phyloP scores from a whole-genome alignment of 2,113 vertebrate species.

The Carassius carassius region DNA sequence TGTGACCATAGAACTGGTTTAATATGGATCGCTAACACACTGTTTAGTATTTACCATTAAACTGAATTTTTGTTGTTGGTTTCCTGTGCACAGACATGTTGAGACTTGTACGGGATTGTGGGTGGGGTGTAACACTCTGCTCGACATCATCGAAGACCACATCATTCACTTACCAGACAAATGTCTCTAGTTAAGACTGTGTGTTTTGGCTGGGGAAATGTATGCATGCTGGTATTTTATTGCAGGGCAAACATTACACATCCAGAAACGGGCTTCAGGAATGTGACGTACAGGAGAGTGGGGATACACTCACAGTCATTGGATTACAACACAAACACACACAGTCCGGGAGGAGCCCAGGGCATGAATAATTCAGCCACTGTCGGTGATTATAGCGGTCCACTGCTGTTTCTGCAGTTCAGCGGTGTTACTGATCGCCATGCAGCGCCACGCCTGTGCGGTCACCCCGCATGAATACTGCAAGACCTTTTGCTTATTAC shows the following conservation, averaged over 20 bases:
- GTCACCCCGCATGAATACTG: background rate
- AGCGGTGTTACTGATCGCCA: conserved; percentile 25
- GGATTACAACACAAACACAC: conserved; percentile 13
- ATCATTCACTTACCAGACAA: conserved; percentile 18
- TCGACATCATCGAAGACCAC: background rate
- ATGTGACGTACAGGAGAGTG: conserved; percentile 10
- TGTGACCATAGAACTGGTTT: background rate
- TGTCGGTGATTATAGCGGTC: conserved; percentile 6
- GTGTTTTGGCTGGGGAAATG: conserved; percentile 22
- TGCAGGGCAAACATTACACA: background rate
- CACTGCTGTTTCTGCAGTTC: conserved; percentile 20
- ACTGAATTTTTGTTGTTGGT: background rate
- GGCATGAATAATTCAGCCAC: conserved; percentile 48
- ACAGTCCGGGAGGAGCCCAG: conserved; percentile 4
- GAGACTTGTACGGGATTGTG: background rate
- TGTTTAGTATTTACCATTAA: background rate
- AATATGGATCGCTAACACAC: background rate
- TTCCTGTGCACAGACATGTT: background rate
- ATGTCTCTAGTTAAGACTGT: background rate
- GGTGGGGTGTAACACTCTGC: background rate
- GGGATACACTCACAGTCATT: conserved; percentile 23
- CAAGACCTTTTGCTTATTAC: background rate
- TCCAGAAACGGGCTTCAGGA: background rate
- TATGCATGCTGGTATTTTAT: conserved; percentile 2
- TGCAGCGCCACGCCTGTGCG: background rate